Conservation (phyloP, 2,797 vertebrate genomes). For the Gadopsis bispinosus region DNA sequence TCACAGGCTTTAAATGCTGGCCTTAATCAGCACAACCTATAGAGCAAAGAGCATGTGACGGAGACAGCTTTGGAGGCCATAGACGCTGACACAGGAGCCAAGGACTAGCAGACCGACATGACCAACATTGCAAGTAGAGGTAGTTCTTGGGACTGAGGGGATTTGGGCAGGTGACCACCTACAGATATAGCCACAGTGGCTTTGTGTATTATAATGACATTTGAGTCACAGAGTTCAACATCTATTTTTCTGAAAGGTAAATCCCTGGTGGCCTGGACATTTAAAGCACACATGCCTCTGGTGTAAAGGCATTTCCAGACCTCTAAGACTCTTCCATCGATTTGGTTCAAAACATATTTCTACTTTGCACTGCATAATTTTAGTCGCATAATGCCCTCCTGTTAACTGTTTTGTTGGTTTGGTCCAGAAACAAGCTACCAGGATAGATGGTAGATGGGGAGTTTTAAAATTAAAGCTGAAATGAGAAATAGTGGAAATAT, state of each 20-base stretch:
- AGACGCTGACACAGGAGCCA: constrained; percentile 50
- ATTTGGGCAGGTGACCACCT: constrained; percentile 42
- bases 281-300: not conserved
- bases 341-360: not conserved
- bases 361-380: not conserved
- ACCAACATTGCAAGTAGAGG: constrained; percentile 33
- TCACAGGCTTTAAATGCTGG: constrained; percentile 58
- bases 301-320: not conserved
- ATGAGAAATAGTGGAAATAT: constrained; percentile 36
- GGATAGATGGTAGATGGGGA: constrained; percentile 15
- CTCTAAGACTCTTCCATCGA: not conserved
- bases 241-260: constrained; percentile 21
- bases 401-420: constrained; percentile 20
- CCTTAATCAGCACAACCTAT: constrained; percentile 76
- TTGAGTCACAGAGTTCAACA: constrained; percentile 2
- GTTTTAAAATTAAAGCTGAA: constrained; percentile 46
- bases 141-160: constrained; percentile 9
- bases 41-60: constrained; percentile 50
- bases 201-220: not conserved
- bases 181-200: not conserved
- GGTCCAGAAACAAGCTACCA: not conserved
- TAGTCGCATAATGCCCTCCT: not conserved
- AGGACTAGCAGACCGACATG: constrained; percentile 34
- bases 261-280: not conserved
- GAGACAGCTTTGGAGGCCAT: constrained; percentile 18